Evolutionary conservation across 2,888 invertebrate species (phyloP).

Genomic region (Mactromeris polynyma): DNA sequence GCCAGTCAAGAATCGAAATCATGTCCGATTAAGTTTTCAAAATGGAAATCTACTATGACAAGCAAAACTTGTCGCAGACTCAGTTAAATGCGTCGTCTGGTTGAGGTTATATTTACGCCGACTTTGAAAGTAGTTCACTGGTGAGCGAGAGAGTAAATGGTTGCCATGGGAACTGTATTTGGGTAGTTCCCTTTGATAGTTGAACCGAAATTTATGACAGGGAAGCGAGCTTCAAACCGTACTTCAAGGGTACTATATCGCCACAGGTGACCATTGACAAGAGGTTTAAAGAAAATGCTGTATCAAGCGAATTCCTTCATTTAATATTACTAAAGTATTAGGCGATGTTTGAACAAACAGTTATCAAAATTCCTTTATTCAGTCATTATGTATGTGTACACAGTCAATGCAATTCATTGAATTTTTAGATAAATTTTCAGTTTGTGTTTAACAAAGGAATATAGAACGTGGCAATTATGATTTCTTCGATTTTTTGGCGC

Average conservation of each 20-base stretch:
- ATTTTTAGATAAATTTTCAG: constrained; percentile 12
- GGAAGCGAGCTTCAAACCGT: not conserved
- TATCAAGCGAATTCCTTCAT: not conserved
- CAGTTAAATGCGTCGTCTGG: no score
- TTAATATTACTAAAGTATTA: not conserved
- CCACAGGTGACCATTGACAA: not conserved
- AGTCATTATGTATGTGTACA: constrained; percentile 7
- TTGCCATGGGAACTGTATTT: not conserved
- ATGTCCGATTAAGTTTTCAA: not conserved
- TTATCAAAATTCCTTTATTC: not conserved
- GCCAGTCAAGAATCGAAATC: not conserved
- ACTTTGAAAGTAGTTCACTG: no score
- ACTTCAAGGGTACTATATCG: not conserved
- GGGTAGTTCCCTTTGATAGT: not conserved
- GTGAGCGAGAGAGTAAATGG: not conserved
- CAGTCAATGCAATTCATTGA: constrained; percentile 4
- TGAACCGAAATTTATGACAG: not conserved
- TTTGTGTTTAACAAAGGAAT: not conserved
- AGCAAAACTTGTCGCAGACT: not conserved
- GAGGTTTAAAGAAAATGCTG: not conserved
- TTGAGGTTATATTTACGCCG: no score
- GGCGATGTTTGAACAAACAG: not conserved
- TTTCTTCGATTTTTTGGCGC: constrained; percentile 16
- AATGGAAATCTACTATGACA: not conserved
- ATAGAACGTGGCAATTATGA: not conserved